These are phyloP conservation scores for Gasterosteus nipponicus DNA, from an alignment of 2,113 vertebrate genomes.

Conservation along the genomic window DNA sequence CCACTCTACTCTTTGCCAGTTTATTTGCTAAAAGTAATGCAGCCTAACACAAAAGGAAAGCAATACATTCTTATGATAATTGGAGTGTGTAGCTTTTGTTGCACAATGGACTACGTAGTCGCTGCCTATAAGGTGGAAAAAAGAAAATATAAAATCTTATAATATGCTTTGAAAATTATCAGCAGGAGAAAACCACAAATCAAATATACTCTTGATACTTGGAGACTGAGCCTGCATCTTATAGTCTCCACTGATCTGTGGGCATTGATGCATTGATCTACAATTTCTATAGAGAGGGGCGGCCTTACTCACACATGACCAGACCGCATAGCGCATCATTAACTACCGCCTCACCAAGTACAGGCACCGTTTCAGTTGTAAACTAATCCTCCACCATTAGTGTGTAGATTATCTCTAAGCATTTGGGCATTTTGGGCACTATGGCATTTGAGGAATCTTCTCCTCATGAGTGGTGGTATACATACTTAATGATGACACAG, in stretches of 20 bases:
- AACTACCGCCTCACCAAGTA: neutral
- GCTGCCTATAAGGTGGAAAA: neutral
- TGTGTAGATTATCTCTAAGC: neutral
- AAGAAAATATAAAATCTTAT: neutral
- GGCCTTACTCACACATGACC: neutral
- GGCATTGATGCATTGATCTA: neutral
- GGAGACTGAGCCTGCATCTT: neutral
- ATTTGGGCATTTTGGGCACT: neutral
- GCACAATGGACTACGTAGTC: neutral
- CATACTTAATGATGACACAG: conserved; percentile 94
- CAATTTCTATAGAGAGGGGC: neutral
- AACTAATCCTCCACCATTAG: neutral
- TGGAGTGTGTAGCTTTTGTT: neutral
- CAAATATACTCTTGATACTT: neutral
- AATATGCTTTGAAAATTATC: neutral
- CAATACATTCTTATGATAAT: neutral
- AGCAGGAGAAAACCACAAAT: neutral
- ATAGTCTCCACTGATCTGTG: neutral
- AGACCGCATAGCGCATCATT: neutral
- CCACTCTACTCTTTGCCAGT: neutral
- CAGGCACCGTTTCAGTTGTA: neutral
- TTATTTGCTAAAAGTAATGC: neutral
- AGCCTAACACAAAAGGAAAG: neutral
- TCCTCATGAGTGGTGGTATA: conserved; percentile 27
- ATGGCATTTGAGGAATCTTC: conserved; percentile 11